Evolutionary conservation across 1,140 invertebrate genomes (phyloP).

Genomic region (Drosophila bipectinata): DNA sequence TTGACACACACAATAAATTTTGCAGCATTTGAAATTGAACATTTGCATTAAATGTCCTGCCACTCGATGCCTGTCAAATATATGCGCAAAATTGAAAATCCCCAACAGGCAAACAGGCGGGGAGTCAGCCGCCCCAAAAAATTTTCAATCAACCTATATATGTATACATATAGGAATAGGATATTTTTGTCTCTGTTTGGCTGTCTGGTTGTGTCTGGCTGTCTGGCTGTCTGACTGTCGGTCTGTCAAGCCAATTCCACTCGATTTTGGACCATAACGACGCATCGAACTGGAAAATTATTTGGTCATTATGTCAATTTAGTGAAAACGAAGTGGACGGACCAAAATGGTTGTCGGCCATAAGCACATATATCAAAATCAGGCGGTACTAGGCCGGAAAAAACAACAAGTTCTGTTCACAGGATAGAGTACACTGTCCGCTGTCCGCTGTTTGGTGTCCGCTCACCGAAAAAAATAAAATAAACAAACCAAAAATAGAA

Average conservation of each 20-base stretch:
- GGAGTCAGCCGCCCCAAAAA: not conserved
- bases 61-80: conserved; percentile 64
- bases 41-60: conserved; percentile 72
- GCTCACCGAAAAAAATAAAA: not conserved
- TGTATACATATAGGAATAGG: not conserved
- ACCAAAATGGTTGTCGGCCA: conserved; percentile 18
- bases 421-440: not conserved
- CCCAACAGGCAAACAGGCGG: not conserved
- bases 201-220: not conserved
- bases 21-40: conserved; percentile 67
- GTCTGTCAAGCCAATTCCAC: conserved; percentile 10
- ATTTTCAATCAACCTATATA: not conserved
- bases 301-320: conserved; percentile 82
- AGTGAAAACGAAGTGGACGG: conserved; percentile 48
- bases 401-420: conserved; percentile 5
- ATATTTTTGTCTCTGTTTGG: not conserved
- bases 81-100: conserved; percentile 64
- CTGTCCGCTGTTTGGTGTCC: too few species aligned
- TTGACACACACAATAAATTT: conserved; percentile 81
- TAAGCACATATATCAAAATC: conserved; percentile 8
- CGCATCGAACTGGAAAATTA: conserved; percentile 77
- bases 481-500: conserved; percentile 4
- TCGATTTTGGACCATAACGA: conserved; percentile 32
- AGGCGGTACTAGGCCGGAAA: conserved; percentile 7
- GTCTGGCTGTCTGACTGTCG: not conserved